These are phyloP conservation scores for Thalpophila matura DNA, from an alignment of 2,888 invertebrate genomes.

Conservation along the genomic window DNA sequence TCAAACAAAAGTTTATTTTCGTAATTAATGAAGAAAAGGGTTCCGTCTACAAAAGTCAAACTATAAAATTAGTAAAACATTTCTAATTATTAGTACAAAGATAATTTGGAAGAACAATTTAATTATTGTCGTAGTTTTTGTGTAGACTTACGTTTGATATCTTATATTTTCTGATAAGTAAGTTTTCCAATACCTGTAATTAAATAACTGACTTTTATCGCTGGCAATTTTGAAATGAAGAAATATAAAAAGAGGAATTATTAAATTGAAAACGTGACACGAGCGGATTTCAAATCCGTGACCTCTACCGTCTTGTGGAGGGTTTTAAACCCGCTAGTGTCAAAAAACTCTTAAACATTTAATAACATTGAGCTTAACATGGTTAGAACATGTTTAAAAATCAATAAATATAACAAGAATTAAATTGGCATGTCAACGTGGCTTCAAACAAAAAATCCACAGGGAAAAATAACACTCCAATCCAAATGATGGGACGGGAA, in stretches of 20 bases:
- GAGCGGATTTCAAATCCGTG: too few species aligned
- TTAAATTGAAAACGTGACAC: too few species aligned
- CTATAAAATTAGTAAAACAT: conserved; percentile 5
- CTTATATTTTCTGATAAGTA: not conserved
- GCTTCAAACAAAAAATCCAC: not conserved
- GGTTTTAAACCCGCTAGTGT: too few species aligned
- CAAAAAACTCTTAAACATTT: too few species aligned
- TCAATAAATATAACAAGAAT: too few species aligned
- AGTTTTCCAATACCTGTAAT: too few species aligned
- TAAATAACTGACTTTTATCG: too few species aligned
- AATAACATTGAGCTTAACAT: too few species aligned
- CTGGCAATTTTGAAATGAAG: too few species aligned
- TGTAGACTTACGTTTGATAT: not conserved
- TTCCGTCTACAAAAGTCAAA: not conserved
- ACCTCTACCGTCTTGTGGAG: too few species aligned
- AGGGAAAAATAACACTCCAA: conserved; percentile 26
- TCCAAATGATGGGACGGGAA: conserved; percentile 14
- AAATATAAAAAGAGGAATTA: too few species aligned
- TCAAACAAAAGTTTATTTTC: conserved; percentile 23
- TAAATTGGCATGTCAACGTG: not conserved
- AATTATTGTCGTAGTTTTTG: not conserved
- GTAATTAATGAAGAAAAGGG: conserved; percentile 8
- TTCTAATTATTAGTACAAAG: conserved; percentile 20
- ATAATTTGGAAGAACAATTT: conserved; percentile 12
- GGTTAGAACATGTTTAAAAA: too few species aligned